Base-by-base conservation (phyloP, 2,888 invertebrate species). In the Notodonta dromedarius region DNA sequence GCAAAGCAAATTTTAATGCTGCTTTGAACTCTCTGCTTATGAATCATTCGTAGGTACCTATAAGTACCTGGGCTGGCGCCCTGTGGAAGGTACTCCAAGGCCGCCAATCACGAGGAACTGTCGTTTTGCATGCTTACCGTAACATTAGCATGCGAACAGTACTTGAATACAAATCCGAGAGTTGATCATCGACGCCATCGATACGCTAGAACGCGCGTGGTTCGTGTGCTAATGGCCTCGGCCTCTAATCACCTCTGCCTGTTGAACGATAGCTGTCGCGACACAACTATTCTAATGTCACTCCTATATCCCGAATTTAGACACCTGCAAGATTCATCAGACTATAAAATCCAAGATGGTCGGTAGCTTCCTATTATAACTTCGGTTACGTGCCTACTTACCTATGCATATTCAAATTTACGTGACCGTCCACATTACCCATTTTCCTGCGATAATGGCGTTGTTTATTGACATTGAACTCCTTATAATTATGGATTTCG, bases 81-180 rank as follows among this genome's bases (percentile, higher is more conserved):
- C 39, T 11, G n/a, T 14, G 52, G 44, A 35, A 14, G 44, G 44
- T 52, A 59, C 66, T 56, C 63, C 82, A 84, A 84, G 85, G 85
- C 67, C 80, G 70, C 16, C 35, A 24, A 51, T 59, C 77, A 76
- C 68, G 67, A 74, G 67, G 76, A 74, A 69, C 71, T 62, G 63
- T 56, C 58, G 59, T 65, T 75, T 71, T 66, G 72, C 79, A 78
- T 80, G 71, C 66, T 53, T 61, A 44, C 48, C 59, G 57, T 59
- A 61, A 56, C 58, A 62, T 52, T 61, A 40, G 44, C 57, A 56
- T 58, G 62, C 14, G 48, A 32, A 68, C 74, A 65, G 62, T 57
- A 9, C 54, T 58, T 69, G 82, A 80, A 86, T 86, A 74, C 68
- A 66, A 83, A 85, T 80, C 24, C 63, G 60, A 65, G 62, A 60